Evolutionary conservation across 2,113 vertebrate species (phyloP).

Genomic region (Lamprologus speciosus): DNA sequence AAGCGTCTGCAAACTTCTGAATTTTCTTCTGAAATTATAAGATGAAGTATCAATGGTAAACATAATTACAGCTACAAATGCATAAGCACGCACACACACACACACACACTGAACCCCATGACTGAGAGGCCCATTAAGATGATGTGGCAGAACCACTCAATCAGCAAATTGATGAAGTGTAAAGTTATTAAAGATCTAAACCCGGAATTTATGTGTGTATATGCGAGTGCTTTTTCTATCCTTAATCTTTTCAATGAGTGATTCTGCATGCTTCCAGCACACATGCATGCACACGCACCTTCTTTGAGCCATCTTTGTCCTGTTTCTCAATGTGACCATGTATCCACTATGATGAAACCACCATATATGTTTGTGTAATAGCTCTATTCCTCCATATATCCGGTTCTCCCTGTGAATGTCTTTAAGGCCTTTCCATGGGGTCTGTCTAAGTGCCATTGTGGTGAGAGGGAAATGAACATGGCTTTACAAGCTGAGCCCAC

Average conservation of each 20-base stretch:
- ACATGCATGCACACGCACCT: neutral
- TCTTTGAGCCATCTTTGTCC: neutral
- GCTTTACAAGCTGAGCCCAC: conserved; percentile 45
- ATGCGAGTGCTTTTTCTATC: neutral
- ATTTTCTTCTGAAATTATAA: neutral
- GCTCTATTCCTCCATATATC: conserved; percentile 1
- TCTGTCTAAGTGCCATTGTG: conserved; percentile 21
- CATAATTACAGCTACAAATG: neutral
- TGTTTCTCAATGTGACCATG: conserved; percentile 20
- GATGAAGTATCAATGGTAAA: neutral
- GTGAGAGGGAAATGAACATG: conserved; percentile 47
- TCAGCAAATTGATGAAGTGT: neutral
- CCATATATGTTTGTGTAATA: conserved; percentile 26
- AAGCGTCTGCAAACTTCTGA: neutral
- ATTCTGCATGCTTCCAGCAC: neutral
- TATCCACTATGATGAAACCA: conserved; percentile 6
- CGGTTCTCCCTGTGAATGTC: conserved; percentile 14
- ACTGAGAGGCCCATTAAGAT: neutral
- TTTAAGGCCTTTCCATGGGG: conserved; percentile 33
- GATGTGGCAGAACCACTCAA: neutral
- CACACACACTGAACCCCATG: neutral
- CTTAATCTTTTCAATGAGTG: neutral
- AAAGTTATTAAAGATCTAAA: neutral
- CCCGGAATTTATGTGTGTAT: neutral
- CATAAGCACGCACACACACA: neutral